Evolutionary conservation across 2,888 invertebrate species (phyloP).

Genomic region (Monoplex corrugatus): DNA sequence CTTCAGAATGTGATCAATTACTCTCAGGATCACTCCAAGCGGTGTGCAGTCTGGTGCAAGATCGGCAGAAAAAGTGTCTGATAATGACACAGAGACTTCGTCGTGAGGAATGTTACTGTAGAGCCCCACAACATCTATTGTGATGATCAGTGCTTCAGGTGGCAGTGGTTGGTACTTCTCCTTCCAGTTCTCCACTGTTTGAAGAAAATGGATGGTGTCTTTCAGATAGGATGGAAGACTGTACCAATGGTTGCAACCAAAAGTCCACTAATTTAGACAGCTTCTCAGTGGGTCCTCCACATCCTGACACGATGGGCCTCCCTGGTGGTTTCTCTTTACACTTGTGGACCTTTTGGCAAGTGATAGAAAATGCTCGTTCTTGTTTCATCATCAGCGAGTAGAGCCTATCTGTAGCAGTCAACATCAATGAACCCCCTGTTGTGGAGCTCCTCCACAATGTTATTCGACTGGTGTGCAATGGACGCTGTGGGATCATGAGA

Average conservation of each 20-base stretch:
- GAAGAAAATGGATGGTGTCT: constrained; percentile 18
- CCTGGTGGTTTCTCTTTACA: neutral
- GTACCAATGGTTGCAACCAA: constrained; percentile 6
- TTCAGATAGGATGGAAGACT: constrained; percentile 9
- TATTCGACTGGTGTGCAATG: neutral
- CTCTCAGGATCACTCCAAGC: too few relatives aligned
- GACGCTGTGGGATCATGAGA: neutral
- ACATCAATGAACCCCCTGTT: neutral
- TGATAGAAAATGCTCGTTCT: constrained; percentile 19
- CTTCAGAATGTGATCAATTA: too few relatives aligned
- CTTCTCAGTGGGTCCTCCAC: neutral
- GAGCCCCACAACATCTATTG: too few relatives aligned
- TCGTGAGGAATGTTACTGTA: too few relatives aligned
- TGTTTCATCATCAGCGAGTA: neutral
- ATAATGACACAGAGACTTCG: too few relatives aligned
- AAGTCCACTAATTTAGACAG: neutral
- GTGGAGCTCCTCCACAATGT: constrained; percentile 8
- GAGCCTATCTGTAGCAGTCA: neutral
- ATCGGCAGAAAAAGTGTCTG: too few relatives aligned
- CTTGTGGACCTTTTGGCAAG: constrained; percentile 9
- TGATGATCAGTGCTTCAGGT: too few relatives aligned
- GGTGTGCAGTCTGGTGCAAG: too few relatives aligned
- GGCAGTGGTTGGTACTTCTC: too few relatives aligned
- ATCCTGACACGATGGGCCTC: constrained; percentile 5
- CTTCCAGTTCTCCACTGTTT: constrained; percentile 9